Evolutionary conservation across 2,113 vertebrate species (phyloP), one percentile per base, ranked within the genome.

Genomic region (Progne subis): DNA sequence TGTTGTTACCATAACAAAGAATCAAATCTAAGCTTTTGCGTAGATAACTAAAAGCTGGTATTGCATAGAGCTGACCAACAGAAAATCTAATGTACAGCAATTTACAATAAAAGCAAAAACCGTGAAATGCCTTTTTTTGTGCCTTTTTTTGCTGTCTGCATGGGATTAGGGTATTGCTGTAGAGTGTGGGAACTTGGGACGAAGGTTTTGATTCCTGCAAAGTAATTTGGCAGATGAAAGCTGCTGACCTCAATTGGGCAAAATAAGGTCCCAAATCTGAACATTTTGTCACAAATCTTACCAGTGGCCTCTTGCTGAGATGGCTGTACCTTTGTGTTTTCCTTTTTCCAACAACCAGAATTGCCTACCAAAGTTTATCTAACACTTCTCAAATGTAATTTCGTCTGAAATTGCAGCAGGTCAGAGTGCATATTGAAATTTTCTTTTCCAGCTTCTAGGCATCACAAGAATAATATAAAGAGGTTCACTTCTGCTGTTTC

Each of bases 391-490:
- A 43, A 65, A 56, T 21, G 37, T 61, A 72, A 88, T 69, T 76
- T 88, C 39, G 29, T 21, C 65, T 90, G 70, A 86, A 94, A 88
- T 34, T 82, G 63, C 23, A 55, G 25, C 34, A 77, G 50, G 59
- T 85, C 59, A 86, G 65, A 82, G 79, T 34, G 29, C 46, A 20
- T 56, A 85, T 39, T 90, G 79, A 86, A 90, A 80, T 80, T 49
- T 55, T 83, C 29, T 56, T 57, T 52, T 47, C 41, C 31, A 60
- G 53, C 25, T 90, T 88, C 50, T 69, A 23, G 25, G 46, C 41
- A 50, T 65, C 28, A 12, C 41, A 61, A 37, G 46, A 76, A 56
- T 79, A 79, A 82, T 34, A 25, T 8, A 29, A 78, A 88, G 68
- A 74, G 18, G 39, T 77, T 86, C 6, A 24, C 13, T 80, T 88